These are phyloP conservation scores for Anticlea derivata DNA, from an alignment of 2,888 invertebrate species.

Conservation along the genomic window DNA sequence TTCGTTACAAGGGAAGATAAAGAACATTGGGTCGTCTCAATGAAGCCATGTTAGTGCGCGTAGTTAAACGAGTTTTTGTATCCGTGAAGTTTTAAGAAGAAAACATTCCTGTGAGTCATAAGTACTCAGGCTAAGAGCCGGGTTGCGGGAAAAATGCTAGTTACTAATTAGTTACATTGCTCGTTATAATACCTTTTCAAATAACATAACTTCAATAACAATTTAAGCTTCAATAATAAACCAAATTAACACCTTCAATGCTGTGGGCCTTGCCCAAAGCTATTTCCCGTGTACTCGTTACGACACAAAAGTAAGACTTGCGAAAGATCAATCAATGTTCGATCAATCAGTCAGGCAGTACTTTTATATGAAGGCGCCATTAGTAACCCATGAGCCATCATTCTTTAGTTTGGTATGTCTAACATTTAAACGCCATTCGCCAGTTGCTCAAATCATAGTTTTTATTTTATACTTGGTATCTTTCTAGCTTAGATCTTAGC, in stretches of 20 bases:
- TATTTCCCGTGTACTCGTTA: background rate
- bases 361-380: conserved; percentile 13
- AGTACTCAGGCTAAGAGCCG: too few relatives aligned
- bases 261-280: background rate
- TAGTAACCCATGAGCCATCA: conserved; percentile 9
- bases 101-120: too few relatives aligned
- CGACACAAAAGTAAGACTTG: conserved; percentile 19
- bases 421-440: conserved; percentile 3
- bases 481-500: too few relatives aligned
- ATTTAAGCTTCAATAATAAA: conserved; percentile 11
- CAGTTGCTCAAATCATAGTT: background rate
- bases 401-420: conserved; percentile 12
- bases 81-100: too few relatives aligned
- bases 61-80: too few relatives aligned
- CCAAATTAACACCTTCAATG: background rate
- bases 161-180: too few relatives aligned
- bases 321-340: conserved; percentile 32
- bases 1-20: too few relatives aligned
- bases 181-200: too few relatives aligned
- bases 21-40: too few relatives aligned
- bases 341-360: conserved; percentile 11
- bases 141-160: too few relatives aligned
- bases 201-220: background rate
- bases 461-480: too few relatives aligned
- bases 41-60: too few relatives aligned